Evolutionary conservation across 2,797 vertebrate genomes (phyloP).

Genomic region (Lemur catta): DNA sequence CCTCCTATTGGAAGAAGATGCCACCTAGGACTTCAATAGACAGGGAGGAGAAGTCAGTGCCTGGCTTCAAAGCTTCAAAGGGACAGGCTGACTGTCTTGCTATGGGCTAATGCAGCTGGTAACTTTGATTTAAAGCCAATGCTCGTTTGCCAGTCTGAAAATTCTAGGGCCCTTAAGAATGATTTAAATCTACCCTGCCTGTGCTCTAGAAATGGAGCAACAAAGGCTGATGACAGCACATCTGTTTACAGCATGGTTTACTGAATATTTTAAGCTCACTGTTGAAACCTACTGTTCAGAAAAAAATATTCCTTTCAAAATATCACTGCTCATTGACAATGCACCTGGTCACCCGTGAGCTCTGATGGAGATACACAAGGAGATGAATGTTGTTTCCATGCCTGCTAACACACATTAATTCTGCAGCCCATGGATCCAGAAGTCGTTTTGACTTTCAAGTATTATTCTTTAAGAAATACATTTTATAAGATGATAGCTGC

Average conservation of each 20-base stretch:
- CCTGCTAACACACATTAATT: neutral
- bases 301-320: neutral
- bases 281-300: neutral
- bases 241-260: neutral
- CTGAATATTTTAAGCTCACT: neutral
- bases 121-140: neutral
- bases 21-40: neutral
- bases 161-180: no score
- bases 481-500: neutral
- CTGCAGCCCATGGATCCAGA: neutral
- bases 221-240: neutral
- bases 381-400: neutral
- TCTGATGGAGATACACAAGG: neutral
- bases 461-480: neutral
- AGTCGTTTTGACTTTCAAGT: neutral
- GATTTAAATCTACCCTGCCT: neutral
- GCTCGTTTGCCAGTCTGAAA: neutral
- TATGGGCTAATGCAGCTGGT: neutral
- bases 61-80: neutral
- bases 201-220: neutral
- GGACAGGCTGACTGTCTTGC: neutral
- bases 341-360: neutral
- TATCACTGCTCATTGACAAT: neutral
- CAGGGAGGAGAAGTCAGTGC: neutral
- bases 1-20: no score